phyloP scores from a whole-genome alignment of 92 coral and sea anemone species.

The Ricordea florida region DNA sequence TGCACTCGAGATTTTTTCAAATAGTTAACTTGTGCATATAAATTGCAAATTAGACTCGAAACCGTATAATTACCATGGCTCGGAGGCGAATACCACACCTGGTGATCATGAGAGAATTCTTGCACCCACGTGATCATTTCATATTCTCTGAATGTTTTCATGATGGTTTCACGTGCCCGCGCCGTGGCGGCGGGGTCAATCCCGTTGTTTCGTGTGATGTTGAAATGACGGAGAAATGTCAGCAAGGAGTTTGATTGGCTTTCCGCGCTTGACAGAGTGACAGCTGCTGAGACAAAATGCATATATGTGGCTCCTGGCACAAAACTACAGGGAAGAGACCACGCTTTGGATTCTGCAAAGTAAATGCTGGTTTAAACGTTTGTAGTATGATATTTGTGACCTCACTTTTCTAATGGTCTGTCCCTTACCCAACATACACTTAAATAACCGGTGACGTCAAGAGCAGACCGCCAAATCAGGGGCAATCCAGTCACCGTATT shows the following conservation, averaged over 20 bases:
- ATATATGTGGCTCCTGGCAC: no score
- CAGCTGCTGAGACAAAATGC: slow-evolving; percentile 4
- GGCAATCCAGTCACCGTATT: no score
- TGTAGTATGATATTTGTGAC: no score
- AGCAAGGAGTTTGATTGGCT: slow-evolving; percentile 19
- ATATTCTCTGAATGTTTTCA: slow-evolving; percentile 38
- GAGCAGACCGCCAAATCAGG: no score
- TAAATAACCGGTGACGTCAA: no score
- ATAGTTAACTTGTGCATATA: not conserved
- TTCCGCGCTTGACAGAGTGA: not conserved
- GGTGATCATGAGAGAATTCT: not conserved
- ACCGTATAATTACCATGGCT: not conserved
- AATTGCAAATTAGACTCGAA: not conserved
- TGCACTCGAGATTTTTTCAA: no score
- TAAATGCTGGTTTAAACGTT: no score
- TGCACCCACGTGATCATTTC: slow-evolving; percentile 73
- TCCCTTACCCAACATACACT: no score
- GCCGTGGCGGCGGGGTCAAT: slow-evolving; percentile 38
- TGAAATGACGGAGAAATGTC: slow-evolving; percentile 43
- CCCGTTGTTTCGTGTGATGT: slow-evolving; percentile 39
- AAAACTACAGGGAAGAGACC: no score
- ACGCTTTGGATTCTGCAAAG: no score
- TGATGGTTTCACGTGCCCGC: slow-evolving; percentile 52
- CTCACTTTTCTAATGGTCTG: no score
- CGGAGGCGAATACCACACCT: not conserved